Base-by-base conservation (phyloP, 2,888 invertebrate species). In the Drosophila demipolita region DNA sequence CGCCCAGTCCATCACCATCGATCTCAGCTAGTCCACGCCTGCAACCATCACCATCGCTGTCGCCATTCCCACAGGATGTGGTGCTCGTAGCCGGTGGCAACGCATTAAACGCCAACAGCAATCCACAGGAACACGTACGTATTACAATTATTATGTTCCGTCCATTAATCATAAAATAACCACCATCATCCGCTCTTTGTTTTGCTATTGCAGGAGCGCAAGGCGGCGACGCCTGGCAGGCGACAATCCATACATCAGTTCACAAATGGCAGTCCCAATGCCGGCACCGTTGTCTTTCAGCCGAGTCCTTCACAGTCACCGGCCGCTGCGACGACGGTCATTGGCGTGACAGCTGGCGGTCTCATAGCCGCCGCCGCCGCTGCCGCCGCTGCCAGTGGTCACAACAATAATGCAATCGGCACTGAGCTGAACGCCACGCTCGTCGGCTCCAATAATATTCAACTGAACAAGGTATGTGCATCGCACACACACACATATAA, bases 1-100 rank as follows among this genome's bases (percentile, higher is more conserved):
- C 93, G 90, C 93, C 93, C 90, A 93, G 93, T 90, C 93, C 93
- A 90, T 93, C 93, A 87, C 93, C 93, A 90, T 93, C 93, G 87
- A 93, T 93, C 87, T 93, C 93, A 91, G 93, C 93, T 90, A 93
- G 93, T 91, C 93, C 93, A 79, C 92, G 93, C 80, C 89, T 93
- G 81, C 93, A 93, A 84, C 93, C 93, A 82, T 93, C 93, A 82
- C 93, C 93, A 75, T 93, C 93, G 70, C 87, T 92, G 73, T 93
- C 93, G 75, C 93, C 93, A 83, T 93, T 93, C 91, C 92, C 92
- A 73, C 93, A 93, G 86, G 93, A 93, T 93, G 93, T 93, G 78
- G 89, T 93, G 85, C 83, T 93, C 80, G 92, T 93, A 91, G 91
- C 93, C 87, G 92, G 93, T 89, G 93, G 90, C 81, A 93, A 91